Conservation (phyloP, 30 jellyfish, hydroid and myxozoan species). For the Aurelia aurita region DNA sequence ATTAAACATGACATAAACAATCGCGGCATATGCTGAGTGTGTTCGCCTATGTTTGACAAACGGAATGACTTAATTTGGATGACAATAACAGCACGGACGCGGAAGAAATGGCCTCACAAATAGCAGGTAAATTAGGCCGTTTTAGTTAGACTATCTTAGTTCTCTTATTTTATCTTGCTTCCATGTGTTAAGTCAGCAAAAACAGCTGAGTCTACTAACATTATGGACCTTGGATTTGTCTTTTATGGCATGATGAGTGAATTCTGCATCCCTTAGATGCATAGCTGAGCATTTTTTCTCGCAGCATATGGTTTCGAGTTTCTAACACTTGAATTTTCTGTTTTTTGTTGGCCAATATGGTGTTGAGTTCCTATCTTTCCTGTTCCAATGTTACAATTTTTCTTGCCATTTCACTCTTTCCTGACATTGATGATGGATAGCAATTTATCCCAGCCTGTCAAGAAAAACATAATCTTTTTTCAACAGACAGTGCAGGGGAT, state of each 20-base stretch:
- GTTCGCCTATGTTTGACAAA: too few relatives aligned
- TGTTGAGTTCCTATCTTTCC: not conserved
- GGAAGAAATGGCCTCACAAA: too few relatives aligned
- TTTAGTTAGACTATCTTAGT: too few relatives aligned
- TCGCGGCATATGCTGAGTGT: too few relatives aligned
- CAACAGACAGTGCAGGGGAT: too few relatives aligned
- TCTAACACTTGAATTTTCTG: not conserved
- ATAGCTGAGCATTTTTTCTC: not conserved
- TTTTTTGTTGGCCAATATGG: too few relatives aligned
- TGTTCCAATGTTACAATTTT: not conserved
- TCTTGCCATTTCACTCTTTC: not conserved
- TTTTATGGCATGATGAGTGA: not conserved
- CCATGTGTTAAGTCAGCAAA: not conserved
- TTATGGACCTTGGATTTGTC: not conserved
- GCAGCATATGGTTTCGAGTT: not conserved
- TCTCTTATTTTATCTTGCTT: too few relatives aligned
- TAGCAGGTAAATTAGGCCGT: too few relatives aligned
- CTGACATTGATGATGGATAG: not conserved
- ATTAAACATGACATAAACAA: too few relatives aligned
- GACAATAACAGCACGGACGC: too few relatives aligned
- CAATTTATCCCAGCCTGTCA: not conserved
- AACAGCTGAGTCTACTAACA: not conserved
- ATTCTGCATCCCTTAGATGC: constrained; percentile 23
- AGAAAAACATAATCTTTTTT: too few relatives aligned
- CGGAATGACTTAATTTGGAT: too few relatives aligned